A percentile compares a stretch with the other conserved stretches of the same genome.
Conservation (phyloP, 2,888 invertebrate species). For the Idaea dimidiata region DNA sequence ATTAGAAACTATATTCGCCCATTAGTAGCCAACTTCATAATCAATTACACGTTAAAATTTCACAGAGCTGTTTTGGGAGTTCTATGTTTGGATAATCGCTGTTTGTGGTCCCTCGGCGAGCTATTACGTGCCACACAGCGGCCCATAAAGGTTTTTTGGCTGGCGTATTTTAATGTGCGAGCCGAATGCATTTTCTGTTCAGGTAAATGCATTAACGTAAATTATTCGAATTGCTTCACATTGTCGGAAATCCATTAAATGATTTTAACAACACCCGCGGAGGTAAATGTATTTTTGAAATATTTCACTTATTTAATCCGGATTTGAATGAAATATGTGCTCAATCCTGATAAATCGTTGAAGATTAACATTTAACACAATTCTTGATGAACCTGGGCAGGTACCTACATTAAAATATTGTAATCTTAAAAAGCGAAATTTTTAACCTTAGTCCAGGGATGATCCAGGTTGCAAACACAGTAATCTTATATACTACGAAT, state of each 20-base stretch:
- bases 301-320: not conserved
- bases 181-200: conserved; percentile 58
- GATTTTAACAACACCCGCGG: not conserved
- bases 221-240: conserved; percentile 33
- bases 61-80: conserved; percentile 73
- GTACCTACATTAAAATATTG: no score
- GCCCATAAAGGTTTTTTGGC: conserved; percentile 72
- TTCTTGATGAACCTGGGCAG: no score
- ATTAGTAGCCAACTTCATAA: conserved; percentile 79
- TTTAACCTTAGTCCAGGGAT: no score
- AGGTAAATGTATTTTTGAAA: not conserved
- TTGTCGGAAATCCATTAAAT: conserved; percentile 20
- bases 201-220: conserved; percentile 47
- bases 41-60: conserved; percentile 79
- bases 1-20: conserved; percentile 80
- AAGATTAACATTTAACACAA: not conserved
- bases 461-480: no score
- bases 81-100: conserved; percentile 75
- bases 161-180: conserved; percentile 68
- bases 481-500: no score
- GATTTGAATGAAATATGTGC: not conserved
- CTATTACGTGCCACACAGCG: conserved; percentile 63
- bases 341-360: not conserved
- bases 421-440: no score
- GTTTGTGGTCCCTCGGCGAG: conserved; percentile 79